These are phyloP conservation scores for Pyrocoelia pectoralis DNA, from an alignment of 2,888 invertebrate species.

Conservation along the genomic window DNA sequence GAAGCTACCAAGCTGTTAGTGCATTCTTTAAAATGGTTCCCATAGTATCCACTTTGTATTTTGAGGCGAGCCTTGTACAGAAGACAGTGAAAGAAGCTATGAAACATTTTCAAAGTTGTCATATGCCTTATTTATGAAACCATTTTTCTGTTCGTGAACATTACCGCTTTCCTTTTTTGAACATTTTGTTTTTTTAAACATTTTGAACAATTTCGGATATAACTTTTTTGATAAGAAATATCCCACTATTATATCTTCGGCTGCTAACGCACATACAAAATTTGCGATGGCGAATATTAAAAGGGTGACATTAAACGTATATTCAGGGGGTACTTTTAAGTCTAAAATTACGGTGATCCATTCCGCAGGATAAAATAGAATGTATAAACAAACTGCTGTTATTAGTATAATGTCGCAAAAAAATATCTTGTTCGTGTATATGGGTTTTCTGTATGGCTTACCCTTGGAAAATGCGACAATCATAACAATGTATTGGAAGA, in stretches of 20 bases:
- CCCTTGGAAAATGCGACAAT: conserved; percentile 72
- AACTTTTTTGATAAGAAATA: conserved; percentile 64
- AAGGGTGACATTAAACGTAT: conserved; percentile 57
- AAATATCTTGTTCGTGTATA: conserved; percentile 68
- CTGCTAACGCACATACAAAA: conserved; percentile 64
- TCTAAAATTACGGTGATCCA: conserved; percentile 67
- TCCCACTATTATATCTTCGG: conserved; percentile 67
- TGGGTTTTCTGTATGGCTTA: conserved; percentile 69
- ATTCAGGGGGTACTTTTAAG: conserved; percentile 70
- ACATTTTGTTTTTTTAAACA: conserved; percentile 7
- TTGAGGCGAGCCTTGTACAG: no score
- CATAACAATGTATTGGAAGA: conserved; percentile 72
- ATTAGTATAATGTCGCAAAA: conserved; percentile 61
- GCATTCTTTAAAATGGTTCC: no score
- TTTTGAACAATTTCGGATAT: conserved; percentile 29
- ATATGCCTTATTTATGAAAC: neutral
- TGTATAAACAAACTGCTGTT: conserved; percentile 62
- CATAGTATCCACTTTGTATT: no score
- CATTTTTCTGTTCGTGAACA: neutral
- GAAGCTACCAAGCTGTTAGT: no score
- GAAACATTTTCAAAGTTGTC: no score
- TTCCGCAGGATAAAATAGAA: conserved; percentile 60
- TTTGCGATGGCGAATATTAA: conserved; percentile 63
- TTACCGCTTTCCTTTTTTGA: neutral
- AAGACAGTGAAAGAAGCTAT: no score